phyloP scores from a whole-genome alignment of 1,140 invertebrate genomes.

The Orussus abietinus region DNA sequence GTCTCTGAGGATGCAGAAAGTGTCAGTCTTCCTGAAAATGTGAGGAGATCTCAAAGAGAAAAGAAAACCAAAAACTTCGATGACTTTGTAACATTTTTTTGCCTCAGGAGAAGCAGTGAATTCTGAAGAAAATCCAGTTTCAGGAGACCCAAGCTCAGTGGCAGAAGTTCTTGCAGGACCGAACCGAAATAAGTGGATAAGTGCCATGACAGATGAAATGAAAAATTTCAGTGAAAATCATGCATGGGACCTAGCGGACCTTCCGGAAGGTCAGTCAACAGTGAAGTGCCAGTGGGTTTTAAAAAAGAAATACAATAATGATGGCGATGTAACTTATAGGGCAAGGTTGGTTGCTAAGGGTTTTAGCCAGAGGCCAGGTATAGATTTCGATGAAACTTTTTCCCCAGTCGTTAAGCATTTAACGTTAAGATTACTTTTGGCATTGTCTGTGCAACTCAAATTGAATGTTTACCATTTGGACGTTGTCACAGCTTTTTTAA shows the following conservation, averaged over 20 bases:
- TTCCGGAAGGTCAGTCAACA: slow-evolving; percentile 6
- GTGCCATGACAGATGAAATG: slow-evolving; percentile 24
- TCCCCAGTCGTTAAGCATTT: slow-evolving; percentile 16
- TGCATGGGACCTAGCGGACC: slow-evolving; percentile 33
- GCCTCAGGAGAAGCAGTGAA: too few relatives aligned
- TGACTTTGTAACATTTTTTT: too few relatives aligned
- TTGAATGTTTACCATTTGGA: slow-evolving; percentile 32
- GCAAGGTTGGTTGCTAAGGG: slow-evolving; percentile 50
- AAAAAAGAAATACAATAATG: slow-evolving; percentile 31
- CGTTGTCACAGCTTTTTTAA: slow-evolving; percentile 43
- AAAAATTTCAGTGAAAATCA: slow-evolving; percentile 20
- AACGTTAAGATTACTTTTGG: slow-evolving; percentile 23
- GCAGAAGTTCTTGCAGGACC: too few relatives aligned
- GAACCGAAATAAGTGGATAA: too few relatives aligned
- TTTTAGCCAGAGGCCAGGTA: slow-evolving; percentile 34
- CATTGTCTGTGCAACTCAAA: slow-evolving; percentile 14
- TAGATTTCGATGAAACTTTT: slow-evolving; percentile 41
- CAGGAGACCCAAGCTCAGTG: too few relatives aligned
- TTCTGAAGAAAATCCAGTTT: too few relatives aligned
- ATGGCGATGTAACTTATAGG: slow-evolving; percentile 33
- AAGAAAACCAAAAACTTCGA: too few relatives aligned
- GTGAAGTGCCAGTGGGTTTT: slow-evolving; percentile 44
- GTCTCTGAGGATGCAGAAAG: too few relatives aligned
- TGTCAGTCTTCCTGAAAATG: too few relatives aligned
- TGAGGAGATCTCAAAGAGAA: too few relatives aligned